Conservation (phyloP, 2,797 vertebrate genomes). For the Peromyscus attwateri region DNA sequence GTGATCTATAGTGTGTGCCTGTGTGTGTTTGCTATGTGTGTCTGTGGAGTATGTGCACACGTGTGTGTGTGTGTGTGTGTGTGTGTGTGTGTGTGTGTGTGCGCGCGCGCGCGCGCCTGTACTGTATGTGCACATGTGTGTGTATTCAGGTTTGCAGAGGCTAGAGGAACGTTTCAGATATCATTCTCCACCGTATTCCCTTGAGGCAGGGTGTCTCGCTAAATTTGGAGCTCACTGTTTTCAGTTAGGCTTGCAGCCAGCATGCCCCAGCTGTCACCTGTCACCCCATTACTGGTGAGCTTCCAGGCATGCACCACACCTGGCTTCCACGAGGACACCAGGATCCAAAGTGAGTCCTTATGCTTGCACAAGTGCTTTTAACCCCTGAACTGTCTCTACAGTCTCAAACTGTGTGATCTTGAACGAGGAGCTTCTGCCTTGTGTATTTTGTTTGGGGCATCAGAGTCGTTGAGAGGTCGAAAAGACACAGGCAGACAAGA, state of each 20-base stretch:
- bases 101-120: neutral
- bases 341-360: neutral
- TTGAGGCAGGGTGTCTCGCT: neutral
- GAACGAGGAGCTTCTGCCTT: neutral
- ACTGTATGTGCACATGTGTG: neutral
- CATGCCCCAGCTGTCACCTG: neutral
- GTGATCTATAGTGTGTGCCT: neutral
- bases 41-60: neutral
- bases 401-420: neutral
- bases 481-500: neutral
- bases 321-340: neutral
- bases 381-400: neutral
- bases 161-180: neutral
- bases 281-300: neutral
- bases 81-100: neutral
- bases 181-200: neutral
- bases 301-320: no score
- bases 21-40: neutral
- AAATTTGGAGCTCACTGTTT: neutral
- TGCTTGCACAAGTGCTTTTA: neutral
- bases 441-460: no score
- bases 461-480: neutral
- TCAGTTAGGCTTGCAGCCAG: neutral
- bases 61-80: neutral
- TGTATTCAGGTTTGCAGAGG: neutral